These are phyloP conservation scores for Adrianichthys oophorus DNA, from an alignment of 2,797 vertebrate genomes.

Conservation along the genomic window DNA sequence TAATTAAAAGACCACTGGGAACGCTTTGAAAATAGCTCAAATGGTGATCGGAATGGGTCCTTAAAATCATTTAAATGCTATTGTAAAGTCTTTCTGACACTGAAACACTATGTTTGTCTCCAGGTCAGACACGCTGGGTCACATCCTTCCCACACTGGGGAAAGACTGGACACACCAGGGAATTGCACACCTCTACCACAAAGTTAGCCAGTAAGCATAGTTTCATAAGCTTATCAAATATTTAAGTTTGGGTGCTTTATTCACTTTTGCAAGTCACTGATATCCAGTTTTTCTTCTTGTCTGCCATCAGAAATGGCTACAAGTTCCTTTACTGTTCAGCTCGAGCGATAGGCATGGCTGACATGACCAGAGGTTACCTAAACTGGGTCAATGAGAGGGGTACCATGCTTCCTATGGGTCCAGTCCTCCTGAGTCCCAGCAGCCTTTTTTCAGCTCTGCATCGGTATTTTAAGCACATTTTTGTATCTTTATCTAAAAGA, in stretches of 20 bases:
- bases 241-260: not conserved
- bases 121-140: slow-evolving; percentile 95
- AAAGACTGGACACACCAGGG: slow-evolving; percentile 99
- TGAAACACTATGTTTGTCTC: slow-evolving; percentile 17
- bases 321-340: slow-evolving; percentile 98
- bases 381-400: slow-evolving; percentile 98
- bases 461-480: slow-evolving; percentile 75
- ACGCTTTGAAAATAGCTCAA: no score
- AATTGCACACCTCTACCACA: slow-evolving; percentile 95
- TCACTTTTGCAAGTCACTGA: not conserved
- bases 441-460: slow-evolving; percentile 96
- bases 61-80: no score
- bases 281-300: not conserved
- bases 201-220: slow-evolving; percentile 95
- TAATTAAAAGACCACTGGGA: no score
- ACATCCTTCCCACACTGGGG: slow-evolving; percentile 96
- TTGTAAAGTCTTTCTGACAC: not conserved
- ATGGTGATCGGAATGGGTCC: no score
- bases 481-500: not conserved
- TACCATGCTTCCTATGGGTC: slow-evolving; percentile 93
- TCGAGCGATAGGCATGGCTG: slow-evolving; percentile 95
- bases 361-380: slow-evolving; percentile 95
- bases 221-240: not conserved
- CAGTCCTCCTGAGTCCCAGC: slow-evolving; percentile 93
- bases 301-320: slow-evolving; percentile 87